Evolutionary conservation across 30 jellyfish, hydroid and myxozoan genomes (phyloP).

Genomic region (Aurelia aurita): DNA sequence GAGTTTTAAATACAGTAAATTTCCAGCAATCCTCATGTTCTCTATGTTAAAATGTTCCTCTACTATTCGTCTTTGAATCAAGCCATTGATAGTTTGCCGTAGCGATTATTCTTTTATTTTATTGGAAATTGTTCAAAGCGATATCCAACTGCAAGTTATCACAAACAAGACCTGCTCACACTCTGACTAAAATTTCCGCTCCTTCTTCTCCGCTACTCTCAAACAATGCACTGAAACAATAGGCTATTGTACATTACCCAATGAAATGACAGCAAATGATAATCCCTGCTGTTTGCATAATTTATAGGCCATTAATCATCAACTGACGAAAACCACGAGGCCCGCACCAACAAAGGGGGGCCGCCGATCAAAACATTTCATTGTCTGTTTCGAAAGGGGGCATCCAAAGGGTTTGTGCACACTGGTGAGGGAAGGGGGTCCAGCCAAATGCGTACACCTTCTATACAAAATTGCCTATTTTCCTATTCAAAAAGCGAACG

Average conservation of each 20-base stretch:
- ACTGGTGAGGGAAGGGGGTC: too few relatives aligned
- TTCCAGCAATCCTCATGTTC: slow-evolving; percentile 32
- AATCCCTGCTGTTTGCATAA: slow-evolving; percentile 84
- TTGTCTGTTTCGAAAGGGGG: not conserved
- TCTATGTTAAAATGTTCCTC: slow-evolving; percentile 4
- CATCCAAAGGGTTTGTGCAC: too few relatives aligned
- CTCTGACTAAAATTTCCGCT: slow-evolving; percentile 72
- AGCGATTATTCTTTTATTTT: slow-evolving; percentile 37
- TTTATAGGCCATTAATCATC: slow-evolving; percentile 64
- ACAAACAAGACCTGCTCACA: slow-evolving; percentile 85
- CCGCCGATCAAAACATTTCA: too few relatives aligned
- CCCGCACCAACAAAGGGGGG: slow-evolving; percentile 14
- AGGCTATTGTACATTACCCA: slow-evolving; percentile 23
- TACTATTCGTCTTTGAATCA: slow-evolving; percentile 35
- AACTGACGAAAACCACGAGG: slow-evolving; percentile 54
- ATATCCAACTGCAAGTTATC: slow-evolving; percentile 62
- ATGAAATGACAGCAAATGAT: slow-evolving; percentile 37
- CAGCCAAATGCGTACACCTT: too few relatives aligned
- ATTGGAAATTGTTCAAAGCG: slow-evolving; percentile 28
- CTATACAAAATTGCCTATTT: too few relatives aligned
- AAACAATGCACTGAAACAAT: not conserved
- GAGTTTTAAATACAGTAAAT: slow-evolving; percentile 10
- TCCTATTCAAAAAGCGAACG: too few relatives aligned
- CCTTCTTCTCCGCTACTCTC: slow-evolving; percentile 39
- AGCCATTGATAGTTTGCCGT: slow-evolving; percentile 70